These are phyloP conservation scores for Phoebastria nigripes DNA, from an alignment of 2,797 vertebrate species.

Conservation along the genomic window DNA sequence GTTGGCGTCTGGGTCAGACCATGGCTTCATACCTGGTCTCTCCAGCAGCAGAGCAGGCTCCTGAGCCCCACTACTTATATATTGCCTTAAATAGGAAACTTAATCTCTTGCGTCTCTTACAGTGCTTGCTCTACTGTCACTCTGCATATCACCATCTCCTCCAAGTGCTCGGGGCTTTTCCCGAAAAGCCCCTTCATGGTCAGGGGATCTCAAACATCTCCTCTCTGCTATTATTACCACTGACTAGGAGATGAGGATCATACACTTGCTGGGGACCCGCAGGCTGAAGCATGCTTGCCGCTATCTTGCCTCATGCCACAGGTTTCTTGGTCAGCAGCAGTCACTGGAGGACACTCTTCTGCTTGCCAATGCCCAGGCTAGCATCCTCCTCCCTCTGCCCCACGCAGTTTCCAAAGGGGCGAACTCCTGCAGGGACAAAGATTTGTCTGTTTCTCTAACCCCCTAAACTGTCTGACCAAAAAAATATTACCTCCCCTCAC, in stretches of 20 bases:
- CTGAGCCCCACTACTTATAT: neutral
- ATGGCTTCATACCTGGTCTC: neutral
- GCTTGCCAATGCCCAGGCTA: neutral
- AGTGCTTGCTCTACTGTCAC: neutral
- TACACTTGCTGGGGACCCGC: rapidly evolving
- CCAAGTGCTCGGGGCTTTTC: neutral
- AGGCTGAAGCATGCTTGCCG: neutral
- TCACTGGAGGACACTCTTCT: neutral
- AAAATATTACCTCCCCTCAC: neutral
- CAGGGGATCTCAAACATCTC: neutral
- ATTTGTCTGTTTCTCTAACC: neutral
- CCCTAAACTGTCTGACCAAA: neutral
- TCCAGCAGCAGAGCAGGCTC: neutral
- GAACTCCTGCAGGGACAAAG: neutral
- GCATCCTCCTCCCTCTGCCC: neutral
- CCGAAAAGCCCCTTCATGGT: neutral
- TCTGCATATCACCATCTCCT: neutral
- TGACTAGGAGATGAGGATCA: neutral
- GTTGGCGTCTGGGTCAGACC: neutral
- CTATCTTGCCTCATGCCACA: rapidly evolving
- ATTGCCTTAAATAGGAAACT: neutral
- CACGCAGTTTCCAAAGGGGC: neutral
- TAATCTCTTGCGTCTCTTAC: neutral
- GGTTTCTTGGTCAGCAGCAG: neutral
- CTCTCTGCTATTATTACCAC: neutral